Evolutionary conservation across 2,113 vertebrate species (phyloP), one percentile per base, ranked within the genome.

Genomic region (Sinocyclocheilus anophthalmus): DNA sequence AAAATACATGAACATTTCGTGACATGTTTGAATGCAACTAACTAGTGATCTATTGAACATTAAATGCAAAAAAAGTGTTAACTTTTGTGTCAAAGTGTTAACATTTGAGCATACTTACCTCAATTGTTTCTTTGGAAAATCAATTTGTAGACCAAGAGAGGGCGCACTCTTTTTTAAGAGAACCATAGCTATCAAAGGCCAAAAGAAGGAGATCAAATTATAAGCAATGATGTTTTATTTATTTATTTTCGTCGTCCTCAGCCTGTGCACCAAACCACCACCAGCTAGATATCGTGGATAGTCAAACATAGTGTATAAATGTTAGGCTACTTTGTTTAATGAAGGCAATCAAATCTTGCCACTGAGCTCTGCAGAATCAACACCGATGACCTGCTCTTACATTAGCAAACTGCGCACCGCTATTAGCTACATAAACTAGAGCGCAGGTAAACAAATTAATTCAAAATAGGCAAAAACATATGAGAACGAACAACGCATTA

Each of bases 111-210:
- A 7, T 33, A 33, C 26, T 26, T 13, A 30, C 26, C 12, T 33
- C 42, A 42, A 42, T 42, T 42, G 1, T 37, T 69, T 69, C 65
- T 37, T 30, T 37, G 30, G 14, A 37, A 69, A 85, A 63, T n/a
- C 48, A 26, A 42, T 70, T 61, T 7, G 24, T 77, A 48, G 1
- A 55, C 93, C 95, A 90, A 94, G 50, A 95, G 95, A 94, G 93
- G 95, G 95, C 93, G 95, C 94, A 89, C 85, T 92, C 61, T 7
- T 75, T 42, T 45, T 42, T 13, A 69, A 33, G 30, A 16, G 13
- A 69, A 18, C 37, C 33, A 12, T 11, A 42, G 50, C 9, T 20
- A 73, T n/a, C 20, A 73, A 69, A 73, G 70, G 10, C 20, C 70
- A 42, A 22, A 39, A 1, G 8, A 73, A 45, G 9, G 9, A 20